Evolutionary conservation across 2,888 invertebrate genomes (phyloP).

Genomic region (Melipona bicolor): DNA sequence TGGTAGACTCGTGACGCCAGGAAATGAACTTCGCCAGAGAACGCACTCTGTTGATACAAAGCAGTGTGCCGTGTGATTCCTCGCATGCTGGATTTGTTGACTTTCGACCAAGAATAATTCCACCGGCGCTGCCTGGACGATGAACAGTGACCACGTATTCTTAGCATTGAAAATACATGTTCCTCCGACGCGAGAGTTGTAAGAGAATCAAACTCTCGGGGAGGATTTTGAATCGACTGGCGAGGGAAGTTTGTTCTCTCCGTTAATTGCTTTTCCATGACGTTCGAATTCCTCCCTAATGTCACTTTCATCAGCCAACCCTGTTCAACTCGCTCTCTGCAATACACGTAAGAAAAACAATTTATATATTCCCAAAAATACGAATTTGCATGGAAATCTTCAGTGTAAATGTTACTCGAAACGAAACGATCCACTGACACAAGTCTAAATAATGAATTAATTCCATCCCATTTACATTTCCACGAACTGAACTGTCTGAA

Average conservation of each 20-base stretch:
- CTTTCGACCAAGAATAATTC: conserved; percentile 26
- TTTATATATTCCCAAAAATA: no score
- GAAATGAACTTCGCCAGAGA: conserved; percentile 27
- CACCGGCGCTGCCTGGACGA: not conserved
- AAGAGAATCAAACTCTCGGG: not conserved
- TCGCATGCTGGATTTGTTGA: conserved; percentile 36
- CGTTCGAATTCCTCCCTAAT: not conserved
- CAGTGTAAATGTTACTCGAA: not conserved
- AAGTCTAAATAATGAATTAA: not conserved
- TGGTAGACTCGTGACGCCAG: conserved; percentile 35
- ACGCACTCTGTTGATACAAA: conserved; percentile 28
- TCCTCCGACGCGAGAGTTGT: not conserved
- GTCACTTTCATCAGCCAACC: not conserved
- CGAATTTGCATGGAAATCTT: no score
- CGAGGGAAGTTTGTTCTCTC: not conserved
- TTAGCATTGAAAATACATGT: conserved; percentile 13
- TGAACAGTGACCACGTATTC: conserved; percentile 15
- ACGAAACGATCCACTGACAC: not conserved
- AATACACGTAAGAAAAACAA: no score
- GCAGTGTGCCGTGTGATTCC: conserved; percentile 18
- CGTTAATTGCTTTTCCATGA: conserved; percentile 5
- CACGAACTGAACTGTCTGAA: no score
- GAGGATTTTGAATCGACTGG: not conserved
- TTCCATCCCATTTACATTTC: not conserved
- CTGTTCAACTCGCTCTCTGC: no score